phyloP scores from a whole-genome alignment of 2,797 vertebrate genomes.

The Eulemur mongoz region DNA sequence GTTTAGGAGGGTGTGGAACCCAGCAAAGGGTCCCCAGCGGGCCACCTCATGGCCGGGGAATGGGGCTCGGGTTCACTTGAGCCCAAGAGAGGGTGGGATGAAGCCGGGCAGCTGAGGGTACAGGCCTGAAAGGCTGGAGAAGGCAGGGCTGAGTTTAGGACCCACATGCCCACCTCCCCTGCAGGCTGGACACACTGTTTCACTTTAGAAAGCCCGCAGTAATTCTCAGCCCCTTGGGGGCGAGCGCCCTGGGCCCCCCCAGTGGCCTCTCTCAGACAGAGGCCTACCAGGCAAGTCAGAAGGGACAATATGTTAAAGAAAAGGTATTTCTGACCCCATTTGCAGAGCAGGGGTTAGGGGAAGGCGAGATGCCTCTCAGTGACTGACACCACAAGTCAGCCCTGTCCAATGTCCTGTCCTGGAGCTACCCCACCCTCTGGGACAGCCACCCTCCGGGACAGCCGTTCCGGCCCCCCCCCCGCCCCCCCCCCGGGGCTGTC shows the following conservation, averaged over 20 bases:
- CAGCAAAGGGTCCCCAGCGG: neutral
- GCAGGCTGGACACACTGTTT: neutral
- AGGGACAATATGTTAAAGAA: neutral
- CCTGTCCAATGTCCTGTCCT: too few relatives aligned
- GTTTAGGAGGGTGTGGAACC: neutral
- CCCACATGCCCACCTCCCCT: neutral
- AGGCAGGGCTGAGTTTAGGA: neutral
- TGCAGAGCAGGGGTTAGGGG: neutral
- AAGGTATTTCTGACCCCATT: neutral
- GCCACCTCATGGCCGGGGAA: neutral
- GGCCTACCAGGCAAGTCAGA: neutral
- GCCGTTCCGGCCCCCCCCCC: too few relatives aligned
- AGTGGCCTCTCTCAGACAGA: neutral
- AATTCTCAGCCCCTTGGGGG: neutral
- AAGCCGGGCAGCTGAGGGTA: neutral
- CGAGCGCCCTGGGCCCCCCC: rapidly evolving
- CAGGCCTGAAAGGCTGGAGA: neutral
- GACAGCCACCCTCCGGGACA: neutral
- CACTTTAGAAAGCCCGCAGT: neutral
- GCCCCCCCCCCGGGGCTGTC: neutral
- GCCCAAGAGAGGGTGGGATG: too few relatives aligned
- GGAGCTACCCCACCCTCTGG: rapidly evolving
- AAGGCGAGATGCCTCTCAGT: too few relatives aligned
- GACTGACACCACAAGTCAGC: neutral
- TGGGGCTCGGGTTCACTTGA: rapidly evolving